Percentiles rank a stretch among this genome's conserved stretches.
Conservation (phyloP, 1,140 invertebrate species). For the Conopomorpha cramerella region DNA sequence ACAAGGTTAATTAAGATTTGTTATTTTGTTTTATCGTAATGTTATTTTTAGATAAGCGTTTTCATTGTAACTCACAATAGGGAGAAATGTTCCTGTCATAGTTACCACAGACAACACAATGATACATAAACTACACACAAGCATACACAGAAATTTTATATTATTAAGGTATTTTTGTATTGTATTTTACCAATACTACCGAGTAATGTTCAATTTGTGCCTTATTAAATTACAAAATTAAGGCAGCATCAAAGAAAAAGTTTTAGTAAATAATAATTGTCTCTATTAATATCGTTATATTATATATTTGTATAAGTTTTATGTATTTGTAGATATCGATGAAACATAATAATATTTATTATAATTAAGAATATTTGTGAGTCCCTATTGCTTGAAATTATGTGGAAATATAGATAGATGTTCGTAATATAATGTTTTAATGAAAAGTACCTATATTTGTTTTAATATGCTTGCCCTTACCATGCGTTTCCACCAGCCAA, state of each 20-base stretch:
- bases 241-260: background rate
- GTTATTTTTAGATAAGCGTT: no score
- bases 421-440: slow-evolving; percentile 24
- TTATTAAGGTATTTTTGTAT: background rate
- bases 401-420: slow-evolving; percentile 26
- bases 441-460: slow-evolving; percentile 8
- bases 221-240: background rate
- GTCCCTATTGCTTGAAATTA: slow-evolving; percentile 9
- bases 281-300: background rate
- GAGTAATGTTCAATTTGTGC: background rate
- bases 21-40: no score
- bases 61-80: no score
- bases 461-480: no score
- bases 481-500: no score
- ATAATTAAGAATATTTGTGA: slow-evolving; percentile 16
- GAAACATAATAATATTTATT: background rate
- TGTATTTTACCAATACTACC: background rate
- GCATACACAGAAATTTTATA: no score
- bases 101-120: background rate
- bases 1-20: no score
- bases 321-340: background rate
- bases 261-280: no score
- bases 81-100: no score
- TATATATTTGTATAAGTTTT: background rate
- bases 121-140: background rate